Conservation (phyloP, 1,140 invertebrate species). For the Lethrus apterus region DNA sequence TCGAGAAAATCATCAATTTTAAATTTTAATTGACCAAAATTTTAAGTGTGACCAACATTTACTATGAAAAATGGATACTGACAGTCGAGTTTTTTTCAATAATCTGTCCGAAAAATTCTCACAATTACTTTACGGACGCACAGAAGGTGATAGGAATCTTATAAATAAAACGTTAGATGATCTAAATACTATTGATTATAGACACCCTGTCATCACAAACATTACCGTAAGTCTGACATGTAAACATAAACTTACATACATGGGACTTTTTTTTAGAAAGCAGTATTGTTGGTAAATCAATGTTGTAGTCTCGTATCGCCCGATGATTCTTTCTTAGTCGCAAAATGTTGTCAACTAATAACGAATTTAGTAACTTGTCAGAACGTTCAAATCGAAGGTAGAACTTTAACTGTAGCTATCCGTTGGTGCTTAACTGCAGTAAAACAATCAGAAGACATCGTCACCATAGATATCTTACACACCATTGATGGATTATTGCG, state of each 20-base stretch:
- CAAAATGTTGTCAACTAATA: slow-evolving; percentile 42
- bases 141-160: slow-evolving; percentile 37
- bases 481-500: slow-evolving; percentile 28
- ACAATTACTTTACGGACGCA: slow-evolving; percentile 33
- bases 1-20: slow-evolving; percentile 7
- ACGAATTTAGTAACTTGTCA: slow-evolving; percentile 37
- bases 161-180: slow-evolving; percentile 40
- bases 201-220: slow-evolving; percentile 32
- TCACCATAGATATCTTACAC: slow-evolving; percentile 31
- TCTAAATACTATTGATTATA: slow-evolving; percentile 42
- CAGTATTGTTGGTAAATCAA: slow-evolving; percentile 41
- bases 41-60: not conserved
- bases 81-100: slow-evolving; percentile 26
- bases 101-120: slow-evolving; percentile 37
- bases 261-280: slow-evolving; percentile 34
- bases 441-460: slow-evolving; percentile 23
- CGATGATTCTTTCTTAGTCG: slow-evolving; percentile 39
- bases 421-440: slow-evolving; percentile 41
- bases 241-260: slow-evolving; percentile 19
- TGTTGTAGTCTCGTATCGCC: slow-evolving; percentile 39
- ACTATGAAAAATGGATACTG: not conserved
- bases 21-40: not conserved
- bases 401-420: slow-evolving; percentile 35
- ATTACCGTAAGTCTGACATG: slow-evolving; percentile 36
- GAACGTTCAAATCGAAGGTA: slow-evolving; percentile 35